phyloP scores from a whole-genome alignment of 1,140 invertebrate species.

The Calephelis nemesis region DNA sequence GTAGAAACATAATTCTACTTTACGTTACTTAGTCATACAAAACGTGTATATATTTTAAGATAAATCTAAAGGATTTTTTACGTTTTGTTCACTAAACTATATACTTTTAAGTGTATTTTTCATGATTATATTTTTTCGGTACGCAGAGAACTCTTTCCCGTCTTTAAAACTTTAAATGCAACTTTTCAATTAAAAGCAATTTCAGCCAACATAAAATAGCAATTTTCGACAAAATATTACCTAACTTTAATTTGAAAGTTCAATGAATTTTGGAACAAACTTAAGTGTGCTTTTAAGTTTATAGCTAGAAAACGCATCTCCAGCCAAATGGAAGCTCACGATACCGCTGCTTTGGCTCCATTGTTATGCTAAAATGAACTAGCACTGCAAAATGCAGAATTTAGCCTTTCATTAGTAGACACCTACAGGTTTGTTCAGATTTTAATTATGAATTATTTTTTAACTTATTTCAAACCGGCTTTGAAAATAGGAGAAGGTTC shows the following conservation, averaged over 20 bases:
- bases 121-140: too few relatives aligned
- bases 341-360: not conserved
- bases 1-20: too few relatives aligned
- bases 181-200: slow-evolving; percentile 8
- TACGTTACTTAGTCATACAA: too few relatives aligned
- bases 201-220: slow-evolving; percentile 7
- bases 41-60: too few relatives aligned
- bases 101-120: slow-evolving; percentile 1
- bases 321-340: not conserved
- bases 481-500: too few relatives aligned
- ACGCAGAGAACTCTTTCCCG: not conserved
- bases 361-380: not conserved
- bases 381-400: too few relatives aligned
- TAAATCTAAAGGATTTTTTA: too few relatives aligned
- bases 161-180: slow-evolving; percentile 1
- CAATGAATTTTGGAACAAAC: not conserved
- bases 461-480: too few relatives aligned
- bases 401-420: too few relatives aligned
- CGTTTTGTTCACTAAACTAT: not conserved
- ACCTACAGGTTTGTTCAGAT: too few relatives aligned
- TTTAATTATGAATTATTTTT: too few relatives aligned
- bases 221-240: slow-evolving; percentile 6
- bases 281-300: slow-evolving; percentile 9
- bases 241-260: not conserved
- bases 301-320: not conserved